Base-by-base conservation (phyloP, 2,888 invertebrate species). In the Dryocosmus kuriphilus region DNA sequence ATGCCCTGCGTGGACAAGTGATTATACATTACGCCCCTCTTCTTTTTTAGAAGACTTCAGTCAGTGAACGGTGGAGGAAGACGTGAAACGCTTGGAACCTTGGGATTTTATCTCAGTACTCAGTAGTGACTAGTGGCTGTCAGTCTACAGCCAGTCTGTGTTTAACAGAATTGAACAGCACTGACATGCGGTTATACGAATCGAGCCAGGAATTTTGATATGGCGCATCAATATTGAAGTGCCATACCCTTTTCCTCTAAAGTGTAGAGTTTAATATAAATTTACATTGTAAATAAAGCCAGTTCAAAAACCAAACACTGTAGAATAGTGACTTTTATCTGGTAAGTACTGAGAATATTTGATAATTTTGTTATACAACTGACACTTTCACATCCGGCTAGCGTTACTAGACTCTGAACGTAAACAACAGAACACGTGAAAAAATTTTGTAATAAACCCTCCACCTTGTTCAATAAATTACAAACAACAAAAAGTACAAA, bases 371-470 rank as follows among this genome's bases (percentile, higher is more conserved):
- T 60, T 60, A 60, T 27, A 24, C 60, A 60, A 60, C 24, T 16
- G 16, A 24, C 2, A 60, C 60, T 60, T 60, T 60, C 60, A 60
- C 60, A 60, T 60, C 60, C 60, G 60, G 24, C 24, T 60, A 60
- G 24, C 24, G 24, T n/a, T 0, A 55, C 22, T 60, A 27, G 24
- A 60, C 22, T 14, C 24, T 60, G 14, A 60, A 24, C 16, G 3
- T 51, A 51, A 57, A 57, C 14, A 57, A 57, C 14, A 4, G 24
- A 57, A 24, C 27, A 14, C 14, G 14, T 24, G 22, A 57, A 57
- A 57, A 5, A 24, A 57, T 4, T n/a, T 6, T 19, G 3, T 22
- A 51, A 51, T 51, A n/a, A 51, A 22, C n/a, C 51, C n/a, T 51
- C 9, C 51, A 51, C 22, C 8, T 51, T n/a, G 2, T 9, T 51